Evolutionary conservation across 2,888 invertebrate genomes (phyloP).

Genomic region (Dynastes maya): DNA sequence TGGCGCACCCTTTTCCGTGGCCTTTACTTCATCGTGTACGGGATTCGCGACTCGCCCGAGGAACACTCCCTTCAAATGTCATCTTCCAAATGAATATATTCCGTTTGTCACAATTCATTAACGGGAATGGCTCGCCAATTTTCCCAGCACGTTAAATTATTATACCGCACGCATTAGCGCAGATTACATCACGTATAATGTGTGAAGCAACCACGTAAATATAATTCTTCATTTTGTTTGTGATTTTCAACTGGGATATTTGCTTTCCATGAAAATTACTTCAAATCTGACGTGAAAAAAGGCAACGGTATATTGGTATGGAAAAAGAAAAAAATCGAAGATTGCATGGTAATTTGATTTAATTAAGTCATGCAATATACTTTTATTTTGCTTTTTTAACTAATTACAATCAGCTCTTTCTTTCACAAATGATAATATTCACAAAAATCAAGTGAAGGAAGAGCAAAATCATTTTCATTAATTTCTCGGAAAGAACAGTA

Average conservation of each 20-base stretch:
- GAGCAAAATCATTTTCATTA: too few species aligned
- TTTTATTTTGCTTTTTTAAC: too few species aligned
- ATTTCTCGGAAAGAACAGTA: too few species aligned
- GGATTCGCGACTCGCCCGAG: constrained; percentile 43
- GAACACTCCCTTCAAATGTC: constrained; percentile 52
- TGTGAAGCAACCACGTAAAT: background rate
- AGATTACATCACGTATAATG: constrained; percentile 26
- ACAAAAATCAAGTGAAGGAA: too few species aligned
- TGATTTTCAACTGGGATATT: background rate
- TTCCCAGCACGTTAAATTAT: constrained; percentile 23
- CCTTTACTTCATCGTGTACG: constrained; percentile 44
- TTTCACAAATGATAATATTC: too few species aligned
- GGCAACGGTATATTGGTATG: too few species aligned
- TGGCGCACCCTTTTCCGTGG: constrained; percentile 51
- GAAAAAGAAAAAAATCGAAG: too few species aligned
- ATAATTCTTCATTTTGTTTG: background rate
- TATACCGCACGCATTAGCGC: constrained; percentile 12
- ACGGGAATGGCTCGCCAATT: constrained; percentile 33
- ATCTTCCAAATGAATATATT: constrained; percentile 50
- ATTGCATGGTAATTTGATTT: too few species aligned
- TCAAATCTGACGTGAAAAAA: too few species aligned
- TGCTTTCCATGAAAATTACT: background rate
- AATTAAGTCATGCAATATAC: too few species aligned
- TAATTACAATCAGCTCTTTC: too few species aligned
- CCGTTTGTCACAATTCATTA: constrained; percentile 47